These are phyloP conservation scores for Drosophila murphyi DNA, from an alignment of 1,140 invertebrate genomes.

Conservation along the genomic window DNA sequence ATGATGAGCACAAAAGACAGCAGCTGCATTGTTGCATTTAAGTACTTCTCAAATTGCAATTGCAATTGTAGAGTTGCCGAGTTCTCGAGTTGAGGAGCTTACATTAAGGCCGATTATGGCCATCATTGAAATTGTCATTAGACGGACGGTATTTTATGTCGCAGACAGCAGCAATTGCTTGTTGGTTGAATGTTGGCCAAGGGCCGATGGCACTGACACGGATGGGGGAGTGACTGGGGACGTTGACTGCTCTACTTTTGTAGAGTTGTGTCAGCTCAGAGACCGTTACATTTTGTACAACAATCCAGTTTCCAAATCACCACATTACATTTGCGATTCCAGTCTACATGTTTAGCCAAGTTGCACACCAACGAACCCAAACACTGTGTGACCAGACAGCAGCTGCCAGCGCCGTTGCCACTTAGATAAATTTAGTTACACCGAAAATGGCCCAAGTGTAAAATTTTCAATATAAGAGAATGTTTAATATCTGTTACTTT, in stretches of 20 bases:
- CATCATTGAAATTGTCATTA: constrained; percentile 42
- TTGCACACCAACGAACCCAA: background rate
- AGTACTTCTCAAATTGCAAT: constrained; percentile 14
- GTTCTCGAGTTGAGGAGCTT: background rate
- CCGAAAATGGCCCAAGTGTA: no score
- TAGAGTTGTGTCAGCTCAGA: constrained; percentile 16
- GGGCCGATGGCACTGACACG: background rate
- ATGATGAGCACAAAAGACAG: background rate
- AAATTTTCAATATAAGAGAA: no score
- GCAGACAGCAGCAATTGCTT: background rate
- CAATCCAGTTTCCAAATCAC: constrained; percentile 1
- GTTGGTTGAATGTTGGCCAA: background rate
- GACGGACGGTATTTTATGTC: background rate
- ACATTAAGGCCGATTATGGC: constrained; percentile 27
- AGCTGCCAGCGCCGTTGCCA: background rate
- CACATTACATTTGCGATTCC: constrained; percentile 23
- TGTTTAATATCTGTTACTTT: no score
- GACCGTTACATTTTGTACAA: constrained; percentile 23
- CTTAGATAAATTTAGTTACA: background rate
- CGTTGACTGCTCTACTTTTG: background rate
- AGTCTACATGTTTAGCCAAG: constrained; percentile 24
- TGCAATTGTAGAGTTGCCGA: background rate
- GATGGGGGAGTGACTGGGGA: background rate
- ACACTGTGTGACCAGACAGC: background rate
- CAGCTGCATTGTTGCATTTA: constrained; percentile 12